phyloP scores from a whole-genome alignment of 1,140 invertebrate genomes.

The Orchesella cincta region DNA sequence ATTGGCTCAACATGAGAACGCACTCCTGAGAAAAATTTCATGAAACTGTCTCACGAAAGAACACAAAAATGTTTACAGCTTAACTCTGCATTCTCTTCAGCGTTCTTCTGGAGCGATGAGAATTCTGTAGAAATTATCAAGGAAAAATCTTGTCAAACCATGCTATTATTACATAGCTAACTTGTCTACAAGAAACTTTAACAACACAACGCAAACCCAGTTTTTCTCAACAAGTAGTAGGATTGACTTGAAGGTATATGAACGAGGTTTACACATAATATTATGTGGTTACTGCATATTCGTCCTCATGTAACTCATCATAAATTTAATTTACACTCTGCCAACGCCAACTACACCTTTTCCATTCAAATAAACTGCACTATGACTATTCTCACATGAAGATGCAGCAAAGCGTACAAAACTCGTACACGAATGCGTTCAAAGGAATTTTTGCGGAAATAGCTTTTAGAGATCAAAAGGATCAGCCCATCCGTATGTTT shows the following conservation, averaged over 20 bases:
- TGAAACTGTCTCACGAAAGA: too few species aligned
- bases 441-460: background rate
- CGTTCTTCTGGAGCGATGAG: too few species aligned
- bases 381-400: too few species aligned
- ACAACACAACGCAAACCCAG: too few species aligned
- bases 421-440: background rate
- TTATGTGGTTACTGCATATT: background rate
- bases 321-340: background rate
- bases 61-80: too few species aligned
- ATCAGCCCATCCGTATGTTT: background rate
- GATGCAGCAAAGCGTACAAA: too few species aligned
- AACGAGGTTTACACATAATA: too few species aligned
- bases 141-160: conserved; percentile 24
- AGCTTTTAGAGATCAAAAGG: conserved; percentile 11
- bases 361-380: background rate
- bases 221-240: too few species aligned
- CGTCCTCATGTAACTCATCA: background rate
- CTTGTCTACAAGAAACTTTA: background rate
- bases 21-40: too few species aligned
- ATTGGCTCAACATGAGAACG: too few species aligned
- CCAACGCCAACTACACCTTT: background rate
- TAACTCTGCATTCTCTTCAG: too few species aligned
- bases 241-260: too few species aligned
- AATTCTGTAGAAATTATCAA: conserved; percentile 15
- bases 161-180: background rate